Base-by-base conservation (phyloP, 1,140 invertebrate species). In the Tribolium madens region DNA sequence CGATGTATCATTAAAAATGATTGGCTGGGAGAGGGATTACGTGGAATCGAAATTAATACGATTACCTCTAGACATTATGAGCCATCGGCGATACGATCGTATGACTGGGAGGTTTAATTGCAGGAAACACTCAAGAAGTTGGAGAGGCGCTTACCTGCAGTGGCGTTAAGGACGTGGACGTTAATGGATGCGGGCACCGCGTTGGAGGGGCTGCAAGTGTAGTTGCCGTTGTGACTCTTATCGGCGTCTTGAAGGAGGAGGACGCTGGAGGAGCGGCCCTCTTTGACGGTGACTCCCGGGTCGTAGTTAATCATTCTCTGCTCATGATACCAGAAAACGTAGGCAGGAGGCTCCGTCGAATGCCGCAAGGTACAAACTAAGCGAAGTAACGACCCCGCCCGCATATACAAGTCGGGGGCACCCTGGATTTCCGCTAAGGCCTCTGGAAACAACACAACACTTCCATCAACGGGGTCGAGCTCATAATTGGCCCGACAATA, bases 271-370 rank as follows among this genome's bases (percentile, higher is more conserved):
- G 82, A 87, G 82, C 75, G 87, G 85, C 77, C 87, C 76, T 81
- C 87, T 80, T 79, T 87, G 81, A 84, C 87, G 78, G 74, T 86
- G 79, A 82, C 87, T 3, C 86, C 86, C 10, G 87, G 87, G 80
- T 93, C 91, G 85, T 92, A 93, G 83, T 93, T 93, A 79, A 93
- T 92, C 91, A 93, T 93, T 75, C 89, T 89, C 69, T 89, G 89
- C 80, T 93, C 90, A 83, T 92, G 92, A 85, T 92, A 94, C 93
- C 93, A 95, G 86, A 94, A 94, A 46, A 94, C 92, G 86, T 91
- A 94, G n/a, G 90, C 87, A 1, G 93, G 93, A 52, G 91, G 88
- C 83, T 94, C 93, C 9, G 93, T 94, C 42, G 91, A 91, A 47
- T 91, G 89, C 80, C 88, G 89, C 46, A 94, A 87, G 79, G 90